These are phyloP conservation scores for Oreocharis arfaki DNA, from an alignment of 2,113 vertebrate genomes.

Conservation along the genomic window DNA sequence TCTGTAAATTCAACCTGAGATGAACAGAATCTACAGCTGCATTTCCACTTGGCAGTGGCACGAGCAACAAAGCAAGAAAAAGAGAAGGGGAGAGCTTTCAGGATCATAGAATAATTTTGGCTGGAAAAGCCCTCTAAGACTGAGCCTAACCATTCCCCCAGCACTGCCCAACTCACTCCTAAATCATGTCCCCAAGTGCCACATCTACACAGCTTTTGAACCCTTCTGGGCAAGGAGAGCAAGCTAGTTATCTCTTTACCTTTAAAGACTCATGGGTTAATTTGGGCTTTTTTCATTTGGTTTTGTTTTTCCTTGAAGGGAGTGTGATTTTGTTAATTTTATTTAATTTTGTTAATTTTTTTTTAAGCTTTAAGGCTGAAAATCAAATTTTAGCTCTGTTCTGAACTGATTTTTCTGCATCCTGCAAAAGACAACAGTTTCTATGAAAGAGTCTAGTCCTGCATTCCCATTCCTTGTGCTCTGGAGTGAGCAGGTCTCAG, in stretches of 20 bases:
- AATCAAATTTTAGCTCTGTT: not conserved
- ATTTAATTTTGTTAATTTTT: not conserved
- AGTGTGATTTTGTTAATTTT: not conserved
- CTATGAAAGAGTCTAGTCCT: not conserved
- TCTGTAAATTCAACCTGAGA: not conserved
- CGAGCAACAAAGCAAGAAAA: fast-evolving
- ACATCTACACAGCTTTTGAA: not conserved
- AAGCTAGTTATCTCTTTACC: not conserved
- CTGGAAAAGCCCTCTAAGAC: not conserved
- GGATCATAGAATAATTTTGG: not conserved
- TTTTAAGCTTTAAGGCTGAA: not conserved
- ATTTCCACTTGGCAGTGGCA: fast-evolving
- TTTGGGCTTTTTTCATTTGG: not conserved
- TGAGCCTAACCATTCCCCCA: not conserved
- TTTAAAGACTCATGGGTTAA: not conserved
- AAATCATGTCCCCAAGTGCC: not conserved
- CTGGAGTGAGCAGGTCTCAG: not conserved
- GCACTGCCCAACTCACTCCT: not conserved
- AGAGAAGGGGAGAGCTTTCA: not conserved
- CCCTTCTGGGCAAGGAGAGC: not conserved
- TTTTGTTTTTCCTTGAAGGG: not conserved
- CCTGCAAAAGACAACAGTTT: fast-evolving
- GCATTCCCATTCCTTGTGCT: not conserved
- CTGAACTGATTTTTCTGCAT: not conserved
- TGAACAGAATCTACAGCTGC: not conserved